phyloP scores from a whole-genome alignment of 2,797 vertebrate species.

The Morelia viridis region DNA sequence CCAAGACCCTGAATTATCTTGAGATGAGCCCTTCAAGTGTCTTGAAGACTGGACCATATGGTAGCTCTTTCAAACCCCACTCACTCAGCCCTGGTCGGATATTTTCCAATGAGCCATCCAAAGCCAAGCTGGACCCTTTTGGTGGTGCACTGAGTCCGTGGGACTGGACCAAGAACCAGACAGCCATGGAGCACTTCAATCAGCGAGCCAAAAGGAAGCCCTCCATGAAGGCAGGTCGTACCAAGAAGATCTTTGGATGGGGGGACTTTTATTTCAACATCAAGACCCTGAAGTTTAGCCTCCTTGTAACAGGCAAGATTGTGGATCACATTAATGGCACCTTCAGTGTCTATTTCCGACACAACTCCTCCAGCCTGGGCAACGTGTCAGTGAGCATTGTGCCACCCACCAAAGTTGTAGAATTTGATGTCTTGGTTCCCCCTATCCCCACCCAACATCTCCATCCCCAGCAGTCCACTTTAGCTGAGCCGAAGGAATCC shows the following conservation, averaged over 20 bases:
- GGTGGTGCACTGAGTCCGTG: constrained; percentile 78
- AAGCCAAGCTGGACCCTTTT: constrained; percentile 73
- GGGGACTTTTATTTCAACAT: constrained; percentile 97
- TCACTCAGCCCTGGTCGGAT: constrained; percentile 73
- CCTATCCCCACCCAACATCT: constrained; percentile 70
- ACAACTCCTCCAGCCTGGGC: constrained; percentile 95
- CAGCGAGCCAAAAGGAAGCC: constrained; percentile 88
- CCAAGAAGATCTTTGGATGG: constrained; percentile 97
- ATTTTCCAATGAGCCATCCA: constrained; percentile 77
- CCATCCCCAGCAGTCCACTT: constrained; percentile 80
- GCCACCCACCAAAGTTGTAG: constrained; percentile 91
- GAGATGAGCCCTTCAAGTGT: constrained; percentile 79
- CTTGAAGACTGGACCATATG: constrained; percentile 78
- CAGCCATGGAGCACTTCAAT: constrained; percentile 62
- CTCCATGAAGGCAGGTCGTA: constrained; percentile 84
- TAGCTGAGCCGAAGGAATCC: constrained; percentile 82
- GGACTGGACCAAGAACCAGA: constrained; percentile 86
- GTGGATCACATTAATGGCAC: constrained; percentile 97
- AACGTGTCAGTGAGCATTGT: constrained; percentile 97
- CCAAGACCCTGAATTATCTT: constrained; percentile 80
- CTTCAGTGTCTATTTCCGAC: constrained; percentile 96
- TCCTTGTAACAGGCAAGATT: constrained; percentile 95
- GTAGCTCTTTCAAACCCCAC: constrained; percentile 78
- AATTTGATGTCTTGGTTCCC: constrained; percentile 84
- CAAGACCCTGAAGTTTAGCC: constrained; percentile 92